Evolutionary conservation across 2,797 vertebrate genomes (phyloP).

Genomic region (Anguilla anguilla): DNA sequence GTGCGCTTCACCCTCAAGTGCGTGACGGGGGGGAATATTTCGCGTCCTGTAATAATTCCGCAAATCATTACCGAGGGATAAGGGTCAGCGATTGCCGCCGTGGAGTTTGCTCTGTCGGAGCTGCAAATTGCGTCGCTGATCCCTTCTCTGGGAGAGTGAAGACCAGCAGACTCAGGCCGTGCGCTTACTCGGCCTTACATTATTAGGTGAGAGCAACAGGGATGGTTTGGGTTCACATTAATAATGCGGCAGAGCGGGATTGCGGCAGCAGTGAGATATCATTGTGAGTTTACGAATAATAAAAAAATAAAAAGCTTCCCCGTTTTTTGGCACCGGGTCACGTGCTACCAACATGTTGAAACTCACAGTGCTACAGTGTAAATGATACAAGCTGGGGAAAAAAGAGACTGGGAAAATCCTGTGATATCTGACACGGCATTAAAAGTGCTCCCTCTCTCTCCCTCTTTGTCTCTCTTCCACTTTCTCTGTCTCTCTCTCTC

Average conservation of each 20-base stretch:
- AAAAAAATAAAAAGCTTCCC: not conserved
- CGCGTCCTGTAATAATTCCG: not conserved
- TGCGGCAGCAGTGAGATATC: not conserved
- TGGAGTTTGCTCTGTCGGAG: not conserved
- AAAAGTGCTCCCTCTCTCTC: not conserved
- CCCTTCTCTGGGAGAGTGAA: not conserved
- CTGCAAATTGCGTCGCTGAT: not conserved
- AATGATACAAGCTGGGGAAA: constrained; percentile 12
- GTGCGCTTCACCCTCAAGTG: not conserved
- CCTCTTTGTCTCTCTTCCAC: not conserved
- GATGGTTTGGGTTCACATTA: not conserved
- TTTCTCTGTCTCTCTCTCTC: constrained; percentile 42
- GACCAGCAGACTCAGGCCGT: not conserved
- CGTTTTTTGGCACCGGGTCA: not conserved
- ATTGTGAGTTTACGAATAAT: not conserved
- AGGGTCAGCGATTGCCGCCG: not conserved
- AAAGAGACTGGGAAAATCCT: not conserved
- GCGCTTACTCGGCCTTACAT: not conserved
- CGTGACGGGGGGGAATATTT: not conserved
- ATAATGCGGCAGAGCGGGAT: not conserved
- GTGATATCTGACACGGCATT: constrained; percentile 20
- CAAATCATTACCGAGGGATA: not conserved
- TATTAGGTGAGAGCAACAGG: not conserved
- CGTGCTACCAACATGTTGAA: constrained; percentile 1
- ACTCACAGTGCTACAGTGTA: constrained; percentile 7